Evolutionary conservation across 1,140 invertebrate species (phyloP).

Genomic region (Octopus sinensis): DNA sequence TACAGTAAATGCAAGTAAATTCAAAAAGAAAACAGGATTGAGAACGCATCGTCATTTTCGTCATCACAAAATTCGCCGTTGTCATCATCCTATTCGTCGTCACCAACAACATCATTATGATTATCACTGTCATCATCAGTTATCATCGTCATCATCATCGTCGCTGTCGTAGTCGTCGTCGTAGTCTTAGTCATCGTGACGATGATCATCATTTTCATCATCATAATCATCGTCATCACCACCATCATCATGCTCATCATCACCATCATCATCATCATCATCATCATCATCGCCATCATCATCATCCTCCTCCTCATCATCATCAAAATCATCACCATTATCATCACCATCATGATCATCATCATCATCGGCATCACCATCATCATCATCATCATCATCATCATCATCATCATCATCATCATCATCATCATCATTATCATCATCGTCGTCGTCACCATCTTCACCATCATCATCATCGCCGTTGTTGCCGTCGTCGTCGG

Average conservation of each 20-base stretch:
- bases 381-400: not conserved
- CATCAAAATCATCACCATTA: not conserved
- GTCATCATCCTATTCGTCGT: not conserved
- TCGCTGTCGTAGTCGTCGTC: not conserved
- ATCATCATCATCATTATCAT: not conserved
- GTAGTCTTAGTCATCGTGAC: not conserved
- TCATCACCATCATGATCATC: not conserved
- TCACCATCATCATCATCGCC: not conserved
- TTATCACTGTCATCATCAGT: not conserved
- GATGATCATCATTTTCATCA: not conserved
- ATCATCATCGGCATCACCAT: not conserved
- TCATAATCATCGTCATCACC: not conserved
- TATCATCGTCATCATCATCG: not conserved
- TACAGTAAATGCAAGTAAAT: too few species aligned
- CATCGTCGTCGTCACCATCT: not conserved
- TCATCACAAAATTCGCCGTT: too few species aligned
- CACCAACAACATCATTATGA: not conserved
- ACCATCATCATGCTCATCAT: not conserved
- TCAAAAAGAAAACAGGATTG: too few species aligned
- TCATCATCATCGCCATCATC: not conserved
- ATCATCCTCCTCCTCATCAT: not conserved
- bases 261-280: not conserved
- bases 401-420: not conserved
- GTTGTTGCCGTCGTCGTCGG: not conserved
- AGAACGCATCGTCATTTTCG: too few species aligned